Evolutionary conservation across 2,888 invertebrate species (phyloP).

Genomic region (Oscheius onirici): DNA sequence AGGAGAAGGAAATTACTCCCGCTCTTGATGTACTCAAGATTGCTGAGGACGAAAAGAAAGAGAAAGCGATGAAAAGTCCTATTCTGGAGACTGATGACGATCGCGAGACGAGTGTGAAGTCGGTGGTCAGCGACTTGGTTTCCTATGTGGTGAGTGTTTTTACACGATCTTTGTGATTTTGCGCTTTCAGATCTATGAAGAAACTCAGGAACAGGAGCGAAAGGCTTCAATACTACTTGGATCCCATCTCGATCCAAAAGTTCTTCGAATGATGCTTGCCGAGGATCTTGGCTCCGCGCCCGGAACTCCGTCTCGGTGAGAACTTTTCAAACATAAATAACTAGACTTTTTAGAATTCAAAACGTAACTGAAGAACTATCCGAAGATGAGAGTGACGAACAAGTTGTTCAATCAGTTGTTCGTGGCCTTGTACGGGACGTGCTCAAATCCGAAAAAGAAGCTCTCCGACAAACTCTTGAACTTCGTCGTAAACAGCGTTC

Average conservation of each 20-base stretch:
- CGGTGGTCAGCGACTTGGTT: constrained; percentile 57
- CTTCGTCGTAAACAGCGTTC: constrained; percentile 20
- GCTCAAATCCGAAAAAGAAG: constrained; percentile 47
- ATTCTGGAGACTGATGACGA: background rate
- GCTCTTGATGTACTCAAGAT: background rate
- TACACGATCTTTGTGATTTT: background rate
- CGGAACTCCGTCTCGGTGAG: constrained; percentile 35
- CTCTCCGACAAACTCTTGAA: constrained; percentile 43
- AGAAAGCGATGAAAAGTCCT: background rate
- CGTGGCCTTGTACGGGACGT: constrained; percentile 55
- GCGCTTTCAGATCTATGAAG: constrained; percentile 49
- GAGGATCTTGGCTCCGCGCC: constrained; percentile 21
- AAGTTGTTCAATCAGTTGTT: constrained; percentile 46
- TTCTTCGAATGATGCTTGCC: background rate
- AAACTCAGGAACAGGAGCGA: constrained; percentile 50
- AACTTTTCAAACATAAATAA: background rate
- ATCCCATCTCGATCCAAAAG: background rate
- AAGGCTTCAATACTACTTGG: constrained; percentile 53
- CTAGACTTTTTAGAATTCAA: constrained; percentile 46
- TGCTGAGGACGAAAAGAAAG: constrained; percentile 1
- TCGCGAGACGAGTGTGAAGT: constrained; percentile 34
- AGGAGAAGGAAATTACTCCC: background rate
- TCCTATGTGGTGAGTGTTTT: constrained; percentile 51
- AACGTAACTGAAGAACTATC: constrained; percentile 48
- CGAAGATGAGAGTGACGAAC: constrained; percentile 39